Evolutionary conservation across 2,113 vertebrate species (phyloP).

Genomic region (Peromyscus maniculatus): DNA sequence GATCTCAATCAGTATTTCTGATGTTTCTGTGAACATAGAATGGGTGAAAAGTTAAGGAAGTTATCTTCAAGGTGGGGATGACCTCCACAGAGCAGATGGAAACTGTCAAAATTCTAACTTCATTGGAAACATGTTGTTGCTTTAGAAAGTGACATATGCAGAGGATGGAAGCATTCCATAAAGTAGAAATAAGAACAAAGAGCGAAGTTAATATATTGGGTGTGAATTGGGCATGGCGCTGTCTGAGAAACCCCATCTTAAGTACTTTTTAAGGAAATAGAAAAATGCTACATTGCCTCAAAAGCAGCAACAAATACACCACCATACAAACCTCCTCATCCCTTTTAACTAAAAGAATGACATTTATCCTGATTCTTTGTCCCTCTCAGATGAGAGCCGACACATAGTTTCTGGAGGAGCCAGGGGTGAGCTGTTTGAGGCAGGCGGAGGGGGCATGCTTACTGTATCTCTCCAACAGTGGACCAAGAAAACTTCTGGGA

Average conservation of each 20-base stretch:
- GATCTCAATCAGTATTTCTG: too few relatives aligned
- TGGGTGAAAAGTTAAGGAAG: background rate
- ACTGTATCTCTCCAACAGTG: background rate
- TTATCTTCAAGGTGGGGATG: background rate
- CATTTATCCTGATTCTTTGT: background rate
- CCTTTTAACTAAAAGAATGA: slow-evolving; percentile 2
- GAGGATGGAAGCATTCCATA: background rate
- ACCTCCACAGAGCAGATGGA: background rate
- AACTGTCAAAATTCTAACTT: background rate
- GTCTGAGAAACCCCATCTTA: background rate
- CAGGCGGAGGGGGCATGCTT: rapidly evolving
- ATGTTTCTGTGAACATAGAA: background rate
- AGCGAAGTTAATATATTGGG: background rate
- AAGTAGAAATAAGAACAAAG: background rate
- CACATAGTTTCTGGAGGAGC: background rate
- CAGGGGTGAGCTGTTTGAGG: background rate
- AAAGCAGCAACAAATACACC: slow-evolving; percentile 57
- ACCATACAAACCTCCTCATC: background rate
- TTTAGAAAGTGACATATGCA: background rate
- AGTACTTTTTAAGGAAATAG: slow-evolving; percentile 9
- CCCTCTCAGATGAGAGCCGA: background rate
- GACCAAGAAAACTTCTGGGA: background rate
- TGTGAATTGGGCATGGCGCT: background rate
- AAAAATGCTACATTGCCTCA: background rate
- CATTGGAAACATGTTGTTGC: background rate